A percentile compares a stretch with the other conserved stretches of the same genome.
Evolutionary conservation across 1,140 invertebrate genomes (phyloP).

Genomic region (Hyles euphorbiae): DNA sequence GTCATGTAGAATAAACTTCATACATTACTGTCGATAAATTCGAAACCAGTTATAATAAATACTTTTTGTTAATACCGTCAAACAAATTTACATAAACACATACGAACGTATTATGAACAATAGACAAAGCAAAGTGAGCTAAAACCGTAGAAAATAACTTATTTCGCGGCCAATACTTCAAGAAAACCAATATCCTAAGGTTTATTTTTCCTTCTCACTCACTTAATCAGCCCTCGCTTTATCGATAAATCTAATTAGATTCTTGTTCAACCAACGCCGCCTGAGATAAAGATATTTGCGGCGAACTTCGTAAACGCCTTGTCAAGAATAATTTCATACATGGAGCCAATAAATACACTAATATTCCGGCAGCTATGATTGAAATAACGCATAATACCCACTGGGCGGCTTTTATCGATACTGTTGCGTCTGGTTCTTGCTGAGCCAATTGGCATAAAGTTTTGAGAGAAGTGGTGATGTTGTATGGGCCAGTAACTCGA

Average conservation of each 20-base stretch:
- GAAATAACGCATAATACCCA: slow-evolving; percentile 56
- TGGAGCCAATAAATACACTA: slow-evolving; percentile 55
- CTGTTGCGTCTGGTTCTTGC: slow-evolving; percentile 35
- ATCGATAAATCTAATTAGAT: neutral
- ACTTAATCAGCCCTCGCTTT: too few relatives aligned
- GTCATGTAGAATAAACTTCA: too few relatives aligned
- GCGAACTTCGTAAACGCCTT: slow-evolving; percentile 37
- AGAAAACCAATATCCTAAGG: too few relatives aligned
- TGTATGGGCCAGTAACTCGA: slow-evolving; percentile 44
- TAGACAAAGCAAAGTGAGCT: too few relatives aligned
- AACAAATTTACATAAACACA: too few relatives aligned
- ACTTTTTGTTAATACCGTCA: too few relatives aligned
- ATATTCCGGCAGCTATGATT: slow-evolving; percentile 41
- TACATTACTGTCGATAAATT: too few relatives aligned
- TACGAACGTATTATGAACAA: too few relatives aligned
- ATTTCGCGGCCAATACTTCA: too few relatives aligned
- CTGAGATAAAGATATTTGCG: slow-evolving; percentile 57
- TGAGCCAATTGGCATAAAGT: slow-evolving; percentile 35
- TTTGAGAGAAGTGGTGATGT: slow-evolving; percentile 33
- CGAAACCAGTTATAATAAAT: too few relatives aligned
- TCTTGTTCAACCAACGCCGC: slow-evolving; percentile 52
- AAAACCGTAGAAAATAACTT: too few relatives aligned
- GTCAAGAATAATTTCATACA: slow-evolving; percentile 47
- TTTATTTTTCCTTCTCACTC: too few relatives aligned
- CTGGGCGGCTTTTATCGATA: slow-evolving; percentile 58